Evolutionary conservation across 2,797 vertebrate species (phyloP), one percentile per base, ranked within the genome.

Genomic region (Melopsittacus undulatus): DNA sequence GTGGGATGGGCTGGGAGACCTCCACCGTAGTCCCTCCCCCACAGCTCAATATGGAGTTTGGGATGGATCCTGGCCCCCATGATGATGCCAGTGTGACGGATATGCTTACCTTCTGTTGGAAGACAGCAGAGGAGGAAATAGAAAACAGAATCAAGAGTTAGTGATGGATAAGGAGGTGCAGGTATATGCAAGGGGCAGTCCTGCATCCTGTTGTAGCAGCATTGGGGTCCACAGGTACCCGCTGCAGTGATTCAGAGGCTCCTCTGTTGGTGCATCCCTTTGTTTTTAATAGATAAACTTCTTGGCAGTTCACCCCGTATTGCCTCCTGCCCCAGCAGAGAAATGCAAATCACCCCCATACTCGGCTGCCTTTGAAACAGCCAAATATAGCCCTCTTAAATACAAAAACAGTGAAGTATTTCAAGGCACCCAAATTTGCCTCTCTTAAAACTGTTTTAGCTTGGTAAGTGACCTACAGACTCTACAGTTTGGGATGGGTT

Each of bases 101-200:
- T 3, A 13, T 0, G 29, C 94, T 94, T 94, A 97, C 97, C 96
- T 97, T 97, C 97, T 97, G 89, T 95, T 36, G 83, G 73, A 93
- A 20, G 34, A 64, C 34, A 94, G 83, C 77, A 78, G 63, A 95
- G 19, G 9, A 54, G 52, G 13, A 87, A 38, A 84, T 7, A 93
- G 79, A 90, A 94, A 72, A 86, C 12, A 90, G 61, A 78, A 62
- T 0, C 4, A 45, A 32, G 73, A 72, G 51, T 95, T 84, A 95
- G 34, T 7, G 19, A 10, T 32, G 26, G 13, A 23, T 32, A 34
- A 75, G 52, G 69, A 78, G 38, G 21, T 13, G 32, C 2, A 2
- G 51, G 19, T 54, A 34, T 11, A 32, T 1, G 4, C 1, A 1
- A n/a, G 36, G 30, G 19, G 74, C 72, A 73, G 64, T 48, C 38